Evolutionary conservation across 2,888 invertebrate species (phyloP), one percentile per base, ranked within the genome.

Genomic region (Acleris sparsana): DNA sequence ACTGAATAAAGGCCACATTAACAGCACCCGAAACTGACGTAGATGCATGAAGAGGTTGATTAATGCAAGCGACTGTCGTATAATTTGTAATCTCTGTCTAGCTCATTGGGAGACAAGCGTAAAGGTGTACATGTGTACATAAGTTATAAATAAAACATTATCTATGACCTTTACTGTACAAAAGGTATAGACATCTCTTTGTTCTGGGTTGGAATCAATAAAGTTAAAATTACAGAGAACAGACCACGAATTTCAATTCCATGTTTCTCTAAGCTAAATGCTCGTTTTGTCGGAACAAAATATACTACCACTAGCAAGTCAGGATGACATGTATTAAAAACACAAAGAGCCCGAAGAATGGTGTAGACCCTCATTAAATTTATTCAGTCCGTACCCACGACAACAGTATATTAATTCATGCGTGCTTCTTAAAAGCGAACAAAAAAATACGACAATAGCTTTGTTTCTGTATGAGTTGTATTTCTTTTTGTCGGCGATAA

Each of bases 321-420:
- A 82, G 88, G 85, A 85, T 86, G 85, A 69, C 68, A 61, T 69
- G 62, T 68, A 51, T 82, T 79, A 79, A 75, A 79, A 78, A 75
- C 89, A 87, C 16, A 88, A 88, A 88, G 84, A 83, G 80, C 83
- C 82, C 79, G 82, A 83, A 86, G 81, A 84, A 82, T 83, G 84
- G 79, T 85, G 85, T 81, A 83, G 85, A 82, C 82, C 85, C 80
- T 85, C 86, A 82, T 88, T 89, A 89, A 62, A 88, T 89, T 89
- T 89, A 88, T 89, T 88, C 88, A 87, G 85, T 86, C 83, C 80
- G 80, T 81, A 76, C 78, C 75, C 70, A 71, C 70, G 80, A 76
- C 80, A 78, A 82, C 84, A 80, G 79, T 76, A 80, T 85, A 86
- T 85, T 88, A 86, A 88, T 87, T 87, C 89, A 88, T 88, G 87